Percentiles rank a stretch among this genome's conserved stretches.
Evolutionary conservation across 1,140 invertebrate genomes (phyloP).

Genomic region (Armadillidium nasatum): DNA sequence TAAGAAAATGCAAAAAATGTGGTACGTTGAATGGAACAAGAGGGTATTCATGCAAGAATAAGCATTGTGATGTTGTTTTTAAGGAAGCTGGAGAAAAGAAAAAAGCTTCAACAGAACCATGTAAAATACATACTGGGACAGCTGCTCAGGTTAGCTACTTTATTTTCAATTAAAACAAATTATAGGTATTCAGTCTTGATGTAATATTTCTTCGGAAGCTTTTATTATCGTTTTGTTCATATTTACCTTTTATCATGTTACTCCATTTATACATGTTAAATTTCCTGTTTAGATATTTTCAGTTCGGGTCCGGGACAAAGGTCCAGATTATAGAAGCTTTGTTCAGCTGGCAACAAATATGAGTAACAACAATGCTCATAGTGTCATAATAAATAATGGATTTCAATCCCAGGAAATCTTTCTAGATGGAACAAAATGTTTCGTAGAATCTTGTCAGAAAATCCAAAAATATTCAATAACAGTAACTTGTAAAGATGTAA

Average conservation of each 20-base stretch:
- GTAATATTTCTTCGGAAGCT: neutral
- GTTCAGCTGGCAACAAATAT: slow-evolving; percentile 60
- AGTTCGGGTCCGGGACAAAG: slow-evolving; percentile 63
- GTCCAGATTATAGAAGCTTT: slow-evolving; percentile 68
- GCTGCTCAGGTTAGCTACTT: slow-evolving; percentile 52
- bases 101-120: slow-evolving; percentile 63
- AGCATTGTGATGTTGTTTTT: slow-evolving; percentile 59
- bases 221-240: neutral
- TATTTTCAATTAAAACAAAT: neutral
- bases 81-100: slow-evolving; percentile 62
- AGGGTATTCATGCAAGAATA: slow-evolving; percentile 70
- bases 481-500: slow-evolving; percentile 12
- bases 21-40: slow-evolving; percentile 70
- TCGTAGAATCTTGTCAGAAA: slow-evolving; percentile 31
- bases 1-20: slow-evolving; percentile 72
- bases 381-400: slow-evolving; percentile 32
- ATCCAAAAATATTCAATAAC: slow-evolving; percentile 44
- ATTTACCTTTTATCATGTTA: neutral
- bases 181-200: neutral
- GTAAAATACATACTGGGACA: slow-evolving; percentile 62
- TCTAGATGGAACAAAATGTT: slow-evolving; percentile 32
- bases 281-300: slow-evolving; percentile 60
- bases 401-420: slow-evolving; percentile 21
- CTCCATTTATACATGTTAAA: neutral
- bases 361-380: slow-evolving; percentile 27